phyloP scores from a whole-genome alignment of 2,113 vertebrate genomes.

The Cyprinus carpio region DNA sequence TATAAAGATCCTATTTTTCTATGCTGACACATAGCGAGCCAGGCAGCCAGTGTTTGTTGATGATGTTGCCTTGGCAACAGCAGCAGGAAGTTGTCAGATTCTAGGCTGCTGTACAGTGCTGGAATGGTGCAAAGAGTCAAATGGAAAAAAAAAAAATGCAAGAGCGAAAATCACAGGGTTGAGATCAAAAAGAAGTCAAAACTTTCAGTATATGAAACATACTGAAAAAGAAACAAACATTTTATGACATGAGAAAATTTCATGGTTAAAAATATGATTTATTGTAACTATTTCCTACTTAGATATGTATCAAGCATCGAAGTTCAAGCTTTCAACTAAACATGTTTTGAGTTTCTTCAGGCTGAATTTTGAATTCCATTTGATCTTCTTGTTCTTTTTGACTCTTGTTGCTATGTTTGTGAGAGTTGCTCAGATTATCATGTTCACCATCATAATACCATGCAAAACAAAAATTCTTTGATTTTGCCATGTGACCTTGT shows the following conservation, averaged over 20 bases:
- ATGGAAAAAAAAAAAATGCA: conserved; percentile 5
- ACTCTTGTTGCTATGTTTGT: not conserved
- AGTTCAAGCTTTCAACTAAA: no score
- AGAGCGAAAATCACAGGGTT: not conserved
- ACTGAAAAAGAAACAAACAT: no score
- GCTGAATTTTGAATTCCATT: not conserved
- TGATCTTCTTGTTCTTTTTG: not conserved
- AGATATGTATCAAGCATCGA: no score
- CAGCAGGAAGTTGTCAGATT: conserved; percentile 43
- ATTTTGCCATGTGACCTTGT: conserved; percentile 19
- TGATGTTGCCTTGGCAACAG: conserved; percentile 52
- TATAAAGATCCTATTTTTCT: conserved; percentile 47
- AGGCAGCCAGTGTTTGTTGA: conserved; percentile 58
- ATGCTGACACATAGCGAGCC: conserved; percentile 32
- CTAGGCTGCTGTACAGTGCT: conserved; percentile 24
- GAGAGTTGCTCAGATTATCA: not conserved
- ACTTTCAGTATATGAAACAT: no score
- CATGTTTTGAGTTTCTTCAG: no score
- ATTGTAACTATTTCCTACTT: no score
- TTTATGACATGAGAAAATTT: no score
- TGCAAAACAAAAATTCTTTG: not conserved
- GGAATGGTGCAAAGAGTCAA: conserved; percentile 18
- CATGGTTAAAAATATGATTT: no score
- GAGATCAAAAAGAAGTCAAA: not conserved
- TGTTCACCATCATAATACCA: not conserved